These are phyloP conservation scores for Acinonyx jubatus DNA, from an alignment of 2,113 vertebrate species.

Conservation along the genomic window DNA sequence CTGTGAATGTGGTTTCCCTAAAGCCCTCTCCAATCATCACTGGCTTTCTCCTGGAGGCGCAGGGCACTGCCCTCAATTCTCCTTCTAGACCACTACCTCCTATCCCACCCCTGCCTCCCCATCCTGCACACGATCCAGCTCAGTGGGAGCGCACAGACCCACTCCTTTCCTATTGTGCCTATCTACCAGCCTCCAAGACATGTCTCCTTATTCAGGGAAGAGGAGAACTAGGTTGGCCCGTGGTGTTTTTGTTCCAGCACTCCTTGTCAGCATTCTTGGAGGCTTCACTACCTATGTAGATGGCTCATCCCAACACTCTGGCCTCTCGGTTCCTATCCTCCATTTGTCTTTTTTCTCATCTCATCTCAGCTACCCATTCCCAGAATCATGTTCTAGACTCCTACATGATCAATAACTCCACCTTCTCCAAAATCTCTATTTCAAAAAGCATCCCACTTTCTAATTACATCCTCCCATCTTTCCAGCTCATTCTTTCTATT, in stretches of 20 bases:
- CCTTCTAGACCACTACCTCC: neutral
- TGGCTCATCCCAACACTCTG: neutral
- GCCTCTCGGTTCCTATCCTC: neutral
- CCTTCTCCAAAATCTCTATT: neutral
- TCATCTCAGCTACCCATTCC: neutral
- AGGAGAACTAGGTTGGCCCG: neutral
- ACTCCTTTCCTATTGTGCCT: neutral
- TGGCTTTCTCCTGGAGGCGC: neutral
- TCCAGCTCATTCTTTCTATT: neutral
- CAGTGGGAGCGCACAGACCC: neutral
- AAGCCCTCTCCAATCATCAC: neutral
- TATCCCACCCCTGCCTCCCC: neutral
- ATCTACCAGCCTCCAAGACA: neutral
- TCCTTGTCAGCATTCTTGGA: neutral
- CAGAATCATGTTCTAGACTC: neutral
- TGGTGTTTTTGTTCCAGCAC: neutral
- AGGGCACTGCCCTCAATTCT: neutral
- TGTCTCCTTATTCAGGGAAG: neutral
- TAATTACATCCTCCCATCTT: neutral
- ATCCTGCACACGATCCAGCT: neutral
- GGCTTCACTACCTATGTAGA: neutral
- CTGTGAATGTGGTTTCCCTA: neutral
- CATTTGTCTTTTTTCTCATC: neutral
- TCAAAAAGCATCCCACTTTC: neutral
- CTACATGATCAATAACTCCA: neutral